Evolutionary conservation across 1,140 invertebrate genomes (phyloP).

Genomic region (Latrodectus geometricus): DNA sequence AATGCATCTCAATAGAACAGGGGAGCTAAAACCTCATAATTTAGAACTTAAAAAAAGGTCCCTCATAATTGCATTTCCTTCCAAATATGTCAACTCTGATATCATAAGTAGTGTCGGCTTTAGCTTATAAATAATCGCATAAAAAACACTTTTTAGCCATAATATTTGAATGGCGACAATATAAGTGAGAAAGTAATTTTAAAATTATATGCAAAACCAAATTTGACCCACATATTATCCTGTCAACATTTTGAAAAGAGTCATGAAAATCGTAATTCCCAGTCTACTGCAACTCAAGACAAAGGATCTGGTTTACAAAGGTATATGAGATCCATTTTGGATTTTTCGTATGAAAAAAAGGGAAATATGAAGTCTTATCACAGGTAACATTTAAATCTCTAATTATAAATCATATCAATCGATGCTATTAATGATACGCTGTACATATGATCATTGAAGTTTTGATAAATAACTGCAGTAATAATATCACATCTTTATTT

Average conservation of each 20-base stretch:
- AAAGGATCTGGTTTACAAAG: too few relatives aligned
- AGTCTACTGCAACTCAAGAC: conserved; percentile 51
- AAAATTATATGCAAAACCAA: conserved; percentile 43
- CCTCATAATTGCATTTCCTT: conserved; percentile 39
- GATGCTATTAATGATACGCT: too few relatives aligned
- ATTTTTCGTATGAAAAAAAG: too few relatives aligned
- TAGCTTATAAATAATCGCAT: conserved; percentile 46
- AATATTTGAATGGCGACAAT: conserved; percentile 58
- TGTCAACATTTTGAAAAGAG: conserved; percentile 58
- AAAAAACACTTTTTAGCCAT: conserved; percentile 49
- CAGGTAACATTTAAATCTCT: too few relatives aligned
- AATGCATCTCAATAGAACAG: conserved; percentile 27
- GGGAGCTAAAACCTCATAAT: conserved; percentile 45
- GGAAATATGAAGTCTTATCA: too few relatives aligned
- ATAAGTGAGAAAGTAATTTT: conserved; percentile 44
- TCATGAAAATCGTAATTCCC: conserved; percentile 53
- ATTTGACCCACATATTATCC: conserved; percentile 56
- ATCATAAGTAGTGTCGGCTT: conserved; percentile 50
- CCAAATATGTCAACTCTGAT: conserved; percentile 58
- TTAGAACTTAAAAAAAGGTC: conserved; percentile 10
- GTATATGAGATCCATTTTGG: too few relatives aligned
- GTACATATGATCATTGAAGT: too few relatives aligned
- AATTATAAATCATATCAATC: too few relatives aligned
- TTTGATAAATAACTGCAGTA: too few relatives aligned
- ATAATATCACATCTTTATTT: too few relatives aligned